These are phyloP conservation scores for Ypsolopha scabrella DNA, from an alignment of 2,888 invertebrate genomes.

Conservation along the genomic window DNA sequence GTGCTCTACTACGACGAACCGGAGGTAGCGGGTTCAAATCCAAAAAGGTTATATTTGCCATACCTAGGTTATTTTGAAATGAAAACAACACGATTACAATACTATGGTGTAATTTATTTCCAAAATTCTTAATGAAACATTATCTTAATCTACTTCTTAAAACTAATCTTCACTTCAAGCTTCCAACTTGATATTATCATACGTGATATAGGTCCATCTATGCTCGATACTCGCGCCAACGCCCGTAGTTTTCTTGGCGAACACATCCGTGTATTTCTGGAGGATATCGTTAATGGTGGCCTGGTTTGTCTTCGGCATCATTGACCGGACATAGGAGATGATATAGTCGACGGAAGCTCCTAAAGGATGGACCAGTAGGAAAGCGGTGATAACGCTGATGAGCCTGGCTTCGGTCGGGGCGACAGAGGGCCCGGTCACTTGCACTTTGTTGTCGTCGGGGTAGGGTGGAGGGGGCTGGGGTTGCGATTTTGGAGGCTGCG, in stretches of 20 bases:
- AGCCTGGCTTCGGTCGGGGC: slow-evolving; percentile 42
- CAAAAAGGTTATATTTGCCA: no score
- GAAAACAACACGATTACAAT: no score
- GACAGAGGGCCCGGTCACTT: slow-evolving; percentile 15
- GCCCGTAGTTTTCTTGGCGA: slow-evolving; percentile 27
- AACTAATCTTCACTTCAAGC: slow-evolving; percentile 1
- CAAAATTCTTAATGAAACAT: no score
- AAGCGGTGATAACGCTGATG: slow-evolving; percentile 47
- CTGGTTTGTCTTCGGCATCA: slow-evolving; percentile 32
- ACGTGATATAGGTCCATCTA: slow-evolving; percentile 38
- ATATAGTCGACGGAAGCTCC: slow-evolving; percentile 45
- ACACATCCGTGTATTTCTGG: slow-evolving; percentile 37
- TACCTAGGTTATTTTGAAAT: no score
- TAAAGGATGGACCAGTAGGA: slow-evolving; percentile 47
- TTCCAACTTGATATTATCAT: slow-evolving; percentile 28
- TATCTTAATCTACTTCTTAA: not conserved
- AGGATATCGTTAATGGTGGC: slow-evolving; percentile 27
- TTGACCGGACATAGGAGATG: slow-evolving; percentile 39
- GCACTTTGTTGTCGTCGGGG: slow-evolving; percentile 10
- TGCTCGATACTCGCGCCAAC: slow-evolving; percentile 35
- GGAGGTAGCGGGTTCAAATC: no score
- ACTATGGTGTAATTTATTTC: no score
- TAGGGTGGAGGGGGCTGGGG: slow-evolving; percentile 24
- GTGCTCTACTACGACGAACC: no score
- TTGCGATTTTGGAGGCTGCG: slow-evolving; percentile 16